Evolutionary conservation across 2,888 invertebrate genomes (phyloP), one percentile per base, ranked within the genome.

Genomic region (Himalopsyche kuldschensis): DNA sequence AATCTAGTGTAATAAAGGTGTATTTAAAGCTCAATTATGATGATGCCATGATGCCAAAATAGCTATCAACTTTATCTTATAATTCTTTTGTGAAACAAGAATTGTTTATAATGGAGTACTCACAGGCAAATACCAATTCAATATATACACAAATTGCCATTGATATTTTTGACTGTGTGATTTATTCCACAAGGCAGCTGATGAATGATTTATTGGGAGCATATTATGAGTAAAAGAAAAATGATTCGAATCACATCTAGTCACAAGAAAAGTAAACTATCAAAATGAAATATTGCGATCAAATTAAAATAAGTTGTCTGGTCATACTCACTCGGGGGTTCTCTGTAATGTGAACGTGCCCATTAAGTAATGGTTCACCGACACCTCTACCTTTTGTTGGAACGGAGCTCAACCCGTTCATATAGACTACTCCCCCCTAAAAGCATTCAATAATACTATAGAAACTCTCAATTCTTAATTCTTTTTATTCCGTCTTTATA

Each of bases 261-360:
- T 31, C 20, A 76, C 1, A 32, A 80, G 31, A 20, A 80, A 75
- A 63, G 63, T 63, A 27, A 24, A 24, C 63, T 63, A 63, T 3
- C 24, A 27, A 63, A 27, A 31, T 4, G 10, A 30, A 32, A 63
- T 27, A 55, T 27, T 24, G 32, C n/a, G 8, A 41, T 41, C 41
- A 41, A 41, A 41, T 69, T n/a, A 48, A 48, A n/a, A 63, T 32
- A n/a, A 32, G 31, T 24, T 11, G 55, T 69, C 35, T 27, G 69
- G 27, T 15, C 80, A 82, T 86, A 88, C 90, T 90, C 89, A 94
- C 95, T 90, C 94, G 92, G 80, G 94, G 94, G 90, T 95, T 95
- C 89, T 95, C 94, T 69, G 94, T 94, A 86, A 94, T 94, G 87
- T 93, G 93, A 63, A 93, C 92, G 87, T 93, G 92, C 0, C 93